Evolutionary conservation across 2,113 vertebrate genomes (phyloP).

Genomic region (Engraulis encrasicolus): DNA sequence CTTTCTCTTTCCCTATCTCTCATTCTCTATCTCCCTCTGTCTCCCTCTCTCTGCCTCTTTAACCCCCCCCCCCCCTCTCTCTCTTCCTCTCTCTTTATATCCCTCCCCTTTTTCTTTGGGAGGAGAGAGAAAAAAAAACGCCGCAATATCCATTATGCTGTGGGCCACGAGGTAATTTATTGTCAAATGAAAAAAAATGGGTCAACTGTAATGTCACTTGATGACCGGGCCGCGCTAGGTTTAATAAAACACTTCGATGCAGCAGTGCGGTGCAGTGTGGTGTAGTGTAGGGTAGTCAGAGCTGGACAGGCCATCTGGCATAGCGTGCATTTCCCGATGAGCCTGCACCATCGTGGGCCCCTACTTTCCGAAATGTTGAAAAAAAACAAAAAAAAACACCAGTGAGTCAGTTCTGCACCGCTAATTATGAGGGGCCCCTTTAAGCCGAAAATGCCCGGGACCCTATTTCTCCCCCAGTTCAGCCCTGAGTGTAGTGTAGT

Average conservation of each 20-base stretch:
- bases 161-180: slow-evolving; percentile 89
- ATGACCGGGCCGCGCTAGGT: slow-evolving; percentile 84
- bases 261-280: slow-evolving; percentile 73
- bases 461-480: too few relatives aligned
- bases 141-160: slow-evolving; percentile 81
- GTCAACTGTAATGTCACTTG: slow-evolving; percentile 86
- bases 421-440: too few relatives aligned
- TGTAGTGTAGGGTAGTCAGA: too few relatives aligned
- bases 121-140: slow-evolving; percentile 73
- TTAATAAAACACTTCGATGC: slow-evolving; percentile 83
- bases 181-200: slow-evolving; percentile 87
- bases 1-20: background rate
- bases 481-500: too few relatives aligned
- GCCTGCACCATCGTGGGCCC: too few relatives aligned
- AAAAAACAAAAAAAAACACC: too few relatives aligned
- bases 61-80: slow-evolving; percentile 3
- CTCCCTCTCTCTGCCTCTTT: background rate
- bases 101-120: slow-evolving; percentile 17
- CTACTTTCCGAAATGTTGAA: too few relatives aligned
- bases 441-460: too few relatives aligned
- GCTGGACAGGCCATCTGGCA: too few relatives aligned
- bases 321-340: too few relatives aligned
- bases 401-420: too few relatives aligned
- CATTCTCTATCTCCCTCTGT: background rate
- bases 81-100: background rate